Evolutionary conservation across 2,797 vertebrate genomes (phyloP), one percentile per base, ranked within the genome.

Genomic region (Bradypodion pumilum): DNA sequence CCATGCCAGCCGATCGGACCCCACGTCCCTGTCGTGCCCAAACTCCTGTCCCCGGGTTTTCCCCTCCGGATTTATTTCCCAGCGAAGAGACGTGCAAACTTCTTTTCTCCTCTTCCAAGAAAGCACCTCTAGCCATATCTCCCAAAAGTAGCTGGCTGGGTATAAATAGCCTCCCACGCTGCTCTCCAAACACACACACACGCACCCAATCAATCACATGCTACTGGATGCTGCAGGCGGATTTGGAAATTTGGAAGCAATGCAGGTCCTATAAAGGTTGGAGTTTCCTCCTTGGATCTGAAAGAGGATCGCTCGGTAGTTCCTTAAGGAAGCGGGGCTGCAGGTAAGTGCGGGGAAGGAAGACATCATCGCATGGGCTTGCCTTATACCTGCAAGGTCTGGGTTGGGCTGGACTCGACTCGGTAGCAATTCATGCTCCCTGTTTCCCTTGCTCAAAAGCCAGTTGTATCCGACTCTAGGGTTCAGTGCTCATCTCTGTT

Each of bases 261-360:
- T 96, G 91, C 95, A 52, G 93, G 96, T 95, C 96, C 95, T 96
- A 83, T 97, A n/a, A 92, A 96, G 93, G 86, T 92, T 88, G 93
- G 93, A 93, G 92, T 92, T 88, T 70, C 90, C 92, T 89, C 89
- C 49, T 90, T 90, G 89, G 89, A 93, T 84, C 94, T 93, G 90
- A 93, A 91, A 91, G 93, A 95, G 95, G 95, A 89, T 95, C 93
- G 91, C 94, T 89, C 95, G 95, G 95, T 92, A 94, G 95, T 95
- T 95, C 90, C 94, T 91, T 93, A 94, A 78, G 95, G 95, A 94
- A 96, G 95, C 94, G 92, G 94, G 95, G 95, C 95, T n/a, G n/a
- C n/a, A n/a, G n/a, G n/a, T n/a, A n/a, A n/a, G n/a, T 95, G 94
- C 96, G 97, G 97, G 97, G 97, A 83, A 60, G 75, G n/a, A 35